Percentiles rank a stretch among this genome's conserved stretches.
Conservation (phyloP, 2,888 invertebrate genomes). For the Kuschelorhynchus macadamiae region DNA sequence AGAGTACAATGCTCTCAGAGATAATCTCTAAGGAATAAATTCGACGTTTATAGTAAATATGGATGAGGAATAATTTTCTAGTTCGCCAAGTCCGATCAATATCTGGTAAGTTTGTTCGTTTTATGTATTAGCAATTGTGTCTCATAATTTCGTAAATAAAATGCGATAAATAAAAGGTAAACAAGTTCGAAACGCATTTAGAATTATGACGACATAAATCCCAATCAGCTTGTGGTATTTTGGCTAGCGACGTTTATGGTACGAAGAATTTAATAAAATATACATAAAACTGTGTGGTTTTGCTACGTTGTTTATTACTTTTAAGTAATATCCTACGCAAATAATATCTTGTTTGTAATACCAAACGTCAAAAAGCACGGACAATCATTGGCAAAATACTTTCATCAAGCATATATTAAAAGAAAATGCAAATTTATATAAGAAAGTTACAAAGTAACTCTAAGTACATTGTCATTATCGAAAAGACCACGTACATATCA, state of each 20-base stretch:
- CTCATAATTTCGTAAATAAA: constrained; percentile 62
- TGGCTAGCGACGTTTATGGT: constrained; percentile 4
- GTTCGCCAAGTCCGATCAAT: constrained; percentile 55
- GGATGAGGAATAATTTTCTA: constrained; percentile 59
- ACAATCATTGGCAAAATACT: too few relatives aligned
- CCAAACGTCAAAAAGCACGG: too few relatives aligned
- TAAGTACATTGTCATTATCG: too few relatives aligned
- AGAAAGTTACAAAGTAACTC: too few relatives aligned
- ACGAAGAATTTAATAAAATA: neutral
- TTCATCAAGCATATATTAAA: too few relatives aligned
- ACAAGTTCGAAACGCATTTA: constrained; percentile 62
- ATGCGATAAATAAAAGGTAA: constrained; percentile 62
- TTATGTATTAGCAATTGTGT: constrained; percentile 59
- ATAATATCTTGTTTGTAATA: too few relatives aligned
- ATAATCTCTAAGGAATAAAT: constrained; percentile 49
- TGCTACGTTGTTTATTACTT: neutral
- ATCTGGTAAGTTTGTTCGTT: constrained; percentile 52
- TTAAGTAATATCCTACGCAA: neutral
- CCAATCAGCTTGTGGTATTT: constrained; percentile 58
- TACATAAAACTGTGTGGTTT: neutral
- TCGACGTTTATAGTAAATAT: constrained; percentile 54
- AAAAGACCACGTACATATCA: too few relatives aligned
- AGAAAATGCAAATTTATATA: too few relatives aligned
- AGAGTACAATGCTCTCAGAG: constrained; percentile 39
- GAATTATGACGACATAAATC: constrained; percentile 65